Evolutionary conservation across 2,113 vertebrate genomes (phyloP).

Genomic region (Rhinoptilus africanus): DNA sequence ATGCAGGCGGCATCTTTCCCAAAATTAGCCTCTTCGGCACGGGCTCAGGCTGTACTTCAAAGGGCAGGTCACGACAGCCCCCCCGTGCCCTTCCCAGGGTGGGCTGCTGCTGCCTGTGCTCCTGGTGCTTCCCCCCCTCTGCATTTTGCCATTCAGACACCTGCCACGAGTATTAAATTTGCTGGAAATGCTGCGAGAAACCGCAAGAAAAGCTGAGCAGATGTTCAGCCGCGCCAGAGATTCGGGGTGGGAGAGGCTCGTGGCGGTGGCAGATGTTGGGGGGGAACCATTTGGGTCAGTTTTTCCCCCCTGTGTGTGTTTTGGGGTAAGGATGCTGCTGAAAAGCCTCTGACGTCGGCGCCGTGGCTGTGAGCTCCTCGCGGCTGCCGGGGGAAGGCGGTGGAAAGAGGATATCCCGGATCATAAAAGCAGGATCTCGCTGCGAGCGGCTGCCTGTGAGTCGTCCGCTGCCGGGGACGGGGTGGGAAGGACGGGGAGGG

Average conservation of each 20-base stretch:
- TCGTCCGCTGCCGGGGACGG: no score
- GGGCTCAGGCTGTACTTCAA: neutral
- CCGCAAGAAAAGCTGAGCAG: neutral
- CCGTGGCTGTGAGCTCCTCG: no score
- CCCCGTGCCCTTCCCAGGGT: accelerated
- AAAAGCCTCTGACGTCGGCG: no score
- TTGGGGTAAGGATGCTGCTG: neutral
- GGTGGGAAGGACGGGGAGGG: no score
- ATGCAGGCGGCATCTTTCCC: neutral
- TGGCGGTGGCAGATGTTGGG: neutral
- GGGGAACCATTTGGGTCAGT: neutral
- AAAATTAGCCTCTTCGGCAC: neutral
- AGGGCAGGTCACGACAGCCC: neutral
- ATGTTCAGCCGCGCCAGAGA: neutral
- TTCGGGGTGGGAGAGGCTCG: accelerated
- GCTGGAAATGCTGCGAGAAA: neutral
- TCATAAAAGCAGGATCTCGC: no score
- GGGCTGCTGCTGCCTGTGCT: neutral
- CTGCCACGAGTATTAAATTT: neutral
- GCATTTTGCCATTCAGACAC: neutral
- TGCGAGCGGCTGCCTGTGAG: no score
- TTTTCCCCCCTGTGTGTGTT: neutral
- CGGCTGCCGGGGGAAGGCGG: no score
- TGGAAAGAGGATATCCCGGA: no score
- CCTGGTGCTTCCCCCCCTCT: neutral